A percentile compares a stretch with the other conserved stretches of the same genome.
These are phyloP conservation scores for Malurus elegans DNA, from an alignment of 2,113 vertebrate species.

Conservation along the genomic window DNA sequence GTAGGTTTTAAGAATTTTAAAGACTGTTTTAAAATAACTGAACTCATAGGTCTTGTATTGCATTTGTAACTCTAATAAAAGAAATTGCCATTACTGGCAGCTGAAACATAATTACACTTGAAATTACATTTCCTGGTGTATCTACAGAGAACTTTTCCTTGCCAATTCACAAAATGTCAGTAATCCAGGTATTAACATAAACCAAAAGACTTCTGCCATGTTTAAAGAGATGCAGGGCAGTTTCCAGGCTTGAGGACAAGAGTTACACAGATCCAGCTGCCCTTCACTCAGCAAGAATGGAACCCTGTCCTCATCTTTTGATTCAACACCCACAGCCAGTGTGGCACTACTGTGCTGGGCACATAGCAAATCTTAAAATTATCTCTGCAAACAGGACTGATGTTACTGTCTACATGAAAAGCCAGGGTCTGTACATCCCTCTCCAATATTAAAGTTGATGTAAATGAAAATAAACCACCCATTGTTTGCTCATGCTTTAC, in stretches of 20 bases:
- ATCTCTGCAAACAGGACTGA: not conserved
- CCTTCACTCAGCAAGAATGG: not conserved
- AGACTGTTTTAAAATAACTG: not conserved
- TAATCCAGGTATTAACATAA: not conserved
- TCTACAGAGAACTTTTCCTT: not conserved
- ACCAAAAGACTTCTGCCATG: not conserved
- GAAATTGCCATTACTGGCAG: not conserved
- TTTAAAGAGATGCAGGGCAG: not conserved
- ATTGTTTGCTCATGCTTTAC: not conserved
- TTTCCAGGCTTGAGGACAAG: not conserved
- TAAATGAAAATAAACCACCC: not conserved
- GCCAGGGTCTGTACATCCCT: not conserved
- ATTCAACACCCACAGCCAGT: not conserved
- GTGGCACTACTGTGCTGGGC: not conserved
- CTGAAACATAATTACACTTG: not conserved
- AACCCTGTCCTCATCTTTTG: not conserved
- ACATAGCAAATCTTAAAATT: not conserved
- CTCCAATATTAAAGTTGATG: not conserved
- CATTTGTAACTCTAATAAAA: not conserved
- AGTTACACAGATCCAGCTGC: not conserved
- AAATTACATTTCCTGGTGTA: not conserved
- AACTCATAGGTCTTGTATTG: not conserved
- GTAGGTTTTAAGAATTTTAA: not conserved
- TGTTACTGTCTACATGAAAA: not conserved
- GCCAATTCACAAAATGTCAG: not conserved